phyloP scores from a whole-genome alignment of 2,113 vertebrate species.

The Chrysemys picta region DNA sequence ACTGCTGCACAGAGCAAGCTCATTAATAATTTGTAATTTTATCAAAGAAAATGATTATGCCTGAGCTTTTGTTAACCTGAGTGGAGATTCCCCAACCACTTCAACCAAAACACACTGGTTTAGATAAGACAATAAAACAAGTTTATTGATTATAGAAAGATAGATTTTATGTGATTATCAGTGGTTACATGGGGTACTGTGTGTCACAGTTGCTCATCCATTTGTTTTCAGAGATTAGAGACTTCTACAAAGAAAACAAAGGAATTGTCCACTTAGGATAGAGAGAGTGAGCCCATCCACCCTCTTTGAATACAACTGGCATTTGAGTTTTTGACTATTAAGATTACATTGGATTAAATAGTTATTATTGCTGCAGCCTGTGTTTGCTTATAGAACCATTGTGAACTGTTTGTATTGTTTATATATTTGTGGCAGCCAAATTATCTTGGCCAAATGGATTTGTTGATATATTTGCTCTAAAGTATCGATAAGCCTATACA shows the following conservation, averaged over 20 bases:
- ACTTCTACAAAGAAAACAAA: not conserved
- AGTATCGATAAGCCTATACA: not conserved
- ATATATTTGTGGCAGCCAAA: not conserved
- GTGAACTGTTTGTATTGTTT: not conserved
- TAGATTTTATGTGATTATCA: no score
- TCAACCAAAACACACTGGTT: no score
- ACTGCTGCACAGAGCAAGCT: no score
- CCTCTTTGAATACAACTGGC: not conserved
- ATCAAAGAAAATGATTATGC: no score
- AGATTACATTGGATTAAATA: not conserved
- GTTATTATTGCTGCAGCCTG: not conserved
- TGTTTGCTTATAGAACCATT: not conserved
- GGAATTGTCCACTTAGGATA: accelerated
- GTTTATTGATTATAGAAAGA: no score
- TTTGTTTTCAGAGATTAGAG: not conserved
- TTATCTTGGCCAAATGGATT: not conserved
- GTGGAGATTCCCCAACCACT: no score
- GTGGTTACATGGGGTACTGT: no score
- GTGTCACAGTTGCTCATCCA: not conserved
- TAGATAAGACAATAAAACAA: no score
- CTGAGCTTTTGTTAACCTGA: no score
- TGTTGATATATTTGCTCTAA: not conserved
- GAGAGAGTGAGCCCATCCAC: not conserved
- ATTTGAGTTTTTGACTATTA: not conserved
- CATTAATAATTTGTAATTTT: no score